Conservation (phyloP, 2,113 vertebrate species). For the Accipiter cooperii region DNA sequence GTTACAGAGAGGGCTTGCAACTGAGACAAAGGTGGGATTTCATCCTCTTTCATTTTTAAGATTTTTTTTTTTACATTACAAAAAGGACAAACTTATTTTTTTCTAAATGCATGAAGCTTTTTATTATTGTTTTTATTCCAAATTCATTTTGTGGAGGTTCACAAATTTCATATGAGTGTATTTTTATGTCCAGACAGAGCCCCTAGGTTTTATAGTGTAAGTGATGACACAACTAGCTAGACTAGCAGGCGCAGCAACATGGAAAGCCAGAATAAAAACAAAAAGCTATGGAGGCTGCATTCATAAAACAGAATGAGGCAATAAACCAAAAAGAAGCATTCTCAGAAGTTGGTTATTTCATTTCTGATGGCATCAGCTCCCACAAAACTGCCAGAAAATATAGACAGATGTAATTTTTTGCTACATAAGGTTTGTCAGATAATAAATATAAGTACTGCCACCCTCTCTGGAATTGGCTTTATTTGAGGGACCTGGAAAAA, state of each 20-base stretch:
- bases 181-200: not conserved
- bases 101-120: not conserved
- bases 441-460: not conserved
- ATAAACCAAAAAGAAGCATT: slow-evolving; percentile 1
- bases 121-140: not conserved
- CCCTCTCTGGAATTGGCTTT: not conserved
- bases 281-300: not conserved
- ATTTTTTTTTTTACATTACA: not conserved
- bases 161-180: not conserved
- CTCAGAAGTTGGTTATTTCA: not conserved
- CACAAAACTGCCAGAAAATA: not conserved
- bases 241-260: not conserved
- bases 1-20: not conserved
- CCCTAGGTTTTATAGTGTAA: not conserved
- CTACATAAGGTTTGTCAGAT: not conserved
- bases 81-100: not conserved
- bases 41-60: not conserved
- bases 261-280: not conserved
- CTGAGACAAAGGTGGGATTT: not conserved
- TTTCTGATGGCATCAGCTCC: slow-evolving; percentile 1
- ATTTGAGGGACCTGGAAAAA: not conserved
- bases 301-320: slow-evolving; percentile 44
- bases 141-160: not conserved
- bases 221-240: not conserved
- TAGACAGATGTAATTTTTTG: not conserved